These are phyloP conservation scores for Cromileptes altivelis DNA, from an alignment of 2,113 vertebrate genomes.

Conservation along the genomic window DNA sequence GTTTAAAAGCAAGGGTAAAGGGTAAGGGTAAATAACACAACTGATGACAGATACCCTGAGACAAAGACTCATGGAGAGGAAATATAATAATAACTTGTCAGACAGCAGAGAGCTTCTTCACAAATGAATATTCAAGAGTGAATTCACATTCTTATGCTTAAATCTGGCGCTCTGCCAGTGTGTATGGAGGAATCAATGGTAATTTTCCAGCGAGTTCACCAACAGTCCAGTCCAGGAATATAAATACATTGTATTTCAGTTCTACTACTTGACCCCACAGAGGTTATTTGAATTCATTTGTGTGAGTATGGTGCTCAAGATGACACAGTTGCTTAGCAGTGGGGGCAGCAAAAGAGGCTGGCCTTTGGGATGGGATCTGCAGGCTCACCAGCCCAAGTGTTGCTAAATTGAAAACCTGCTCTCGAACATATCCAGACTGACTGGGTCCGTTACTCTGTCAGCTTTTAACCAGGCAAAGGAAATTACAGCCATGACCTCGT, in stretches of 20 bases:
- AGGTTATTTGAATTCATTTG: constrained; percentile 59
- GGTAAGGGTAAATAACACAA: constrained; percentile 5
- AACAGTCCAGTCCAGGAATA: constrained; percentile 43
- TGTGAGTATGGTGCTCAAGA: constrained; percentile 32
- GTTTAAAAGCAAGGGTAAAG: constrained; percentile 11
- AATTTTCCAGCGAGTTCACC: constrained; percentile 62
- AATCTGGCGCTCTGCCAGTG: constrained; percentile 22
- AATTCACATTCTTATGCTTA: constrained; percentile 43
- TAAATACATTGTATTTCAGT: constrained; percentile 57
- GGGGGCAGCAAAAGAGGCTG: constrained; percentile 34
- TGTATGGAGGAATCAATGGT: constrained; percentile 49
- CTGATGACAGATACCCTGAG: not conserved
- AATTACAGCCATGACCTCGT: constrained; percentile 80
- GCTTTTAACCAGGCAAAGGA: constrained; percentile 80
- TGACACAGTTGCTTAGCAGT: constrained; percentile 62
- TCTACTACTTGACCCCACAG: constrained; percentile 40
- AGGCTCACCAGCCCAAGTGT: constrained; percentile 50
- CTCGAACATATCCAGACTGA: constrained; percentile 62
- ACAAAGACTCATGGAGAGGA: not conserved
- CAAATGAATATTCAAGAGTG: constrained; percentile 49
- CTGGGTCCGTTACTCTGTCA: constrained; percentile 66
- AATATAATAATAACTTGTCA: constrained; percentile 38
- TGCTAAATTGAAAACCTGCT: constrained; percentile 79
- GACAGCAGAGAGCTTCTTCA: constrained; percentile 2
- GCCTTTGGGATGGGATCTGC: constrained; percentile 56